These are phyloP conservation scores for Trypoxylus dichotomus DNA, from an alignment of 1,140 invertebrate genomes.

Conservation along the genomic window DNA sequence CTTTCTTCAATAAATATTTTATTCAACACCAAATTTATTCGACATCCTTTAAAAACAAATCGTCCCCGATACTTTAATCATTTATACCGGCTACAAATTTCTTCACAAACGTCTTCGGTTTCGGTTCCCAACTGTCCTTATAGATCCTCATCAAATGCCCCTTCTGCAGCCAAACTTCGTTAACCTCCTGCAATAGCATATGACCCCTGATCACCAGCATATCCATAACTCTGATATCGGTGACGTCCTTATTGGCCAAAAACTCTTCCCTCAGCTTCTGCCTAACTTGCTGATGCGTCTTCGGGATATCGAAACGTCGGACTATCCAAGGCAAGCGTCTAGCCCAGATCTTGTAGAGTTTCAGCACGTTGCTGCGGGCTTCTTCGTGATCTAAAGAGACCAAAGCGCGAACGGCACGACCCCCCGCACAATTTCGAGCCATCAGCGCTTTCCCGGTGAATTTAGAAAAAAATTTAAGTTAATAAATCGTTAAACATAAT, in stretches of 20 bases:
- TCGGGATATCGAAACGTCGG: conserved; percentile 68
- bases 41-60: too few relatives aligned
- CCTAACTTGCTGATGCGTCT: conserved; percentile 64
- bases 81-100: background rate
- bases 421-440: background rate
- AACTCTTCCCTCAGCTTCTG: conserved; percentile 78
- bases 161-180: conserved; percentile 8
- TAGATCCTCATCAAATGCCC: background rate
- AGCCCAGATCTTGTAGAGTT: background rate
- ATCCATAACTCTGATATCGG: conserved; percentile 84
- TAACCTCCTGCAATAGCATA: background rate
- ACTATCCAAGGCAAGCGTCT: background rate
- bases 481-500: background rate
- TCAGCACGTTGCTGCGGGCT: background rate
- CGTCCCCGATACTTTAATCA: background rate
- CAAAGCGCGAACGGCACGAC: background rate
- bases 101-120: background rate
- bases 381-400: background rate
- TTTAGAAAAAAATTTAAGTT: background rate
- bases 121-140: background rate
- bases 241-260: conserved; percentile 69
- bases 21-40: too few relatives aligned
- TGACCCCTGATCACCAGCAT: conserved; percentile 74
- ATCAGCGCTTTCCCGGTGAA: background rate
- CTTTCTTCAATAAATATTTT: too few relatives aligned